Percentiles rank a stretch among this genome's conserved stretches.
Conservation (phyloP, 2,797 vertebrate genomes). For the Sebastes glaucus region DNA sequence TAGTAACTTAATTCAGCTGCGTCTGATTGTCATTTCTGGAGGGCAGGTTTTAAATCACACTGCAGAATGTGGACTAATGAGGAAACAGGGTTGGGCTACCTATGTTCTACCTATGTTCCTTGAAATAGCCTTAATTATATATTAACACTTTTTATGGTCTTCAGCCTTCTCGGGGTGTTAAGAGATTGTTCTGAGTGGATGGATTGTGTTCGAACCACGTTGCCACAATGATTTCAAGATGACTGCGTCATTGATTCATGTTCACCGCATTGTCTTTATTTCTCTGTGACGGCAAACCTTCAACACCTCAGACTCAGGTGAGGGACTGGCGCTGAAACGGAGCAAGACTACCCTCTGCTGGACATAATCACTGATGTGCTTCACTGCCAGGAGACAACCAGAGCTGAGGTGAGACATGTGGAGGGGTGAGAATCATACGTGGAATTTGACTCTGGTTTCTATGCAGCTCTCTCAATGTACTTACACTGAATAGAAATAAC, state of each 20-base stretch:
- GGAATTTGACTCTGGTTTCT: no score
- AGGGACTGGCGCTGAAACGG: neutral
- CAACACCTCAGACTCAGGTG: slow-evolving; percentile 7
- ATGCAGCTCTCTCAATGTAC: no score
- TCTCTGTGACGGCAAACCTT: slow-evolving; percentile 5
- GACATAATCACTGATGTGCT: neutral
- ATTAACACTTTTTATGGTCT: neutral
- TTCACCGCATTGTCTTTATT: slow-evolving; percentile 1
- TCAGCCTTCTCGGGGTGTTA: neutral
- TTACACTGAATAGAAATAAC: no score
- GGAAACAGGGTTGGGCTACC: neutral
- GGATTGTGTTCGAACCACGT: neutral
- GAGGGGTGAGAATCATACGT: neutral
- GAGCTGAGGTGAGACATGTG: neutral
- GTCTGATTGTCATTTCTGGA: slow-evolving; percentile 38
- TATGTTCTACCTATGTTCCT: neutral
- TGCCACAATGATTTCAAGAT: neutral
- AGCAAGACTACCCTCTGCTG: slow-evolving; percentile 72
- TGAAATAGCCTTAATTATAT: neutral
- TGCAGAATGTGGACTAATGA: neutral
- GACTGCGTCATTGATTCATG: neutral
- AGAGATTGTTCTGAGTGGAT: neutral
- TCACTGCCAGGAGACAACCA: neutral
- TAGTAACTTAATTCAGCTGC: slow-evolving; percentile 31
- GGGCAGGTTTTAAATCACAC: slow-evolving; percentile 17